phyloP scores from a whole-genome alignment of 2,888 invertebrate species.

The Macaria notata region DNA sequence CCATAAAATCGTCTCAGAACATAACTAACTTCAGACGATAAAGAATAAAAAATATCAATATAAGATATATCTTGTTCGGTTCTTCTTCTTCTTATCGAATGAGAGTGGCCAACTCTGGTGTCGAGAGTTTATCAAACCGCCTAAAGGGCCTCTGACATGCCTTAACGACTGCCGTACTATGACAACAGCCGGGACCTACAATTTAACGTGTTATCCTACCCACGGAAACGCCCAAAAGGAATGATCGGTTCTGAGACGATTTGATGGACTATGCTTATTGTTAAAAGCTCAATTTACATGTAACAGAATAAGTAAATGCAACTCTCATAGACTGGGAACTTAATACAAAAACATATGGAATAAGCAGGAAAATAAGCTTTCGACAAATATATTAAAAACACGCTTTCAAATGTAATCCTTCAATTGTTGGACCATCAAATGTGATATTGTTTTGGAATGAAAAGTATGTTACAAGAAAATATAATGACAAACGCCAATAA shows the following conservation, averaged over 20 bases:
- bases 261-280: neutral
- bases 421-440: conserved; percentile 53
- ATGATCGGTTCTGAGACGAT: too few relatives aligned
- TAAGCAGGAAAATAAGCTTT: conserved; percentile 15
- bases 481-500: neutral
- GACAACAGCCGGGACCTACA: too few relatives aligned
- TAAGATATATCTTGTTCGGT: too few relatives aligned
- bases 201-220: too few relatives aligned
- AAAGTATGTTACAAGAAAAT: neutral
- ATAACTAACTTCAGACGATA: neutral
- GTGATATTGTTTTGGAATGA: conserved; percentile 44
- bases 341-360: conserved; percentile 17
- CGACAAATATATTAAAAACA: neutral
- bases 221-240: too few relatives aligned
- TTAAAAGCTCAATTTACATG: conserved; percentile 3
- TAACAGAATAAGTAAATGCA: neutral
- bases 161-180: too few relatives aligned
- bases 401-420: conserved; percentile 1
- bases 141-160: too few relatives aligned
- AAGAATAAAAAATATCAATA: neutral
- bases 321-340: conserved; percentile 5
- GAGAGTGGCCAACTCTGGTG: too few relatives aligned
- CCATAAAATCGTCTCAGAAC: neutral
- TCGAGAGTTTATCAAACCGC: too few relatives aligned
- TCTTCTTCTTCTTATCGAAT: too few relatives aligned